Percentiles rank a stretch among this genome's conserved stretches.
phyloP scores from a whole-genome alignment of 2,113 vertebrate species.

The Ptyas mucosa region DNA sequence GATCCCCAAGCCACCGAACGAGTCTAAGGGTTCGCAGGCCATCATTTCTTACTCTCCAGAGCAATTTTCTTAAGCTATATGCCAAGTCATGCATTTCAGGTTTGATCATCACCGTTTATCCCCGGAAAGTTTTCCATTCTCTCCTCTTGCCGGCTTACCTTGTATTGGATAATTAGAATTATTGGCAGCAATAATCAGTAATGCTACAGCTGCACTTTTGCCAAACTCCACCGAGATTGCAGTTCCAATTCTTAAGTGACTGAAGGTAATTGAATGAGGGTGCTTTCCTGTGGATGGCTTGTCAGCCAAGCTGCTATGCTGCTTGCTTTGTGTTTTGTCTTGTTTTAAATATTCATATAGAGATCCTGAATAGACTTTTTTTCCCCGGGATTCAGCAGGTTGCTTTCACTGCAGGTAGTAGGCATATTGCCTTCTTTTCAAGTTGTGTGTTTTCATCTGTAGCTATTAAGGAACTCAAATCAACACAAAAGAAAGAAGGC shows the following conservation, averaged over 20 bases:
- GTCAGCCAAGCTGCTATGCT: neutral
- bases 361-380: neutral
- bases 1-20: neutral
- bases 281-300: neutral
- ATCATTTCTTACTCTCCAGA: neutral
- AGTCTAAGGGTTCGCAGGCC: neutral
- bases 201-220: slow-evolving; percentile 3
- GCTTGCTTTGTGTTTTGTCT: neutral
- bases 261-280: slow-evolving; percentile 9
- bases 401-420: neutral
- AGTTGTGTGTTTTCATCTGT: neutral
- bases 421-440: neutral
- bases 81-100: neutral
- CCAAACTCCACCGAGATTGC: neutral
- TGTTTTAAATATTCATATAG: neutral
- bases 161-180: slow-evolving; percentile 13
- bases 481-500: neutral
- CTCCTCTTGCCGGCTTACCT: neutral
- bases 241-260: slow-evolving; percentile 18
- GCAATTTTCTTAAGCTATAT: neutral
- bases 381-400: neutral
- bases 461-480: neutral
- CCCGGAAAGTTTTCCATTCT: neutral
- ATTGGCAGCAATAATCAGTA: neutral
- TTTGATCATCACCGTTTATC: slow-evolving; percentile 5